Evolutionary conservation across 2,113 vertebrate species (phyloP).

Genomic region (Noturus placidus): DNA sequence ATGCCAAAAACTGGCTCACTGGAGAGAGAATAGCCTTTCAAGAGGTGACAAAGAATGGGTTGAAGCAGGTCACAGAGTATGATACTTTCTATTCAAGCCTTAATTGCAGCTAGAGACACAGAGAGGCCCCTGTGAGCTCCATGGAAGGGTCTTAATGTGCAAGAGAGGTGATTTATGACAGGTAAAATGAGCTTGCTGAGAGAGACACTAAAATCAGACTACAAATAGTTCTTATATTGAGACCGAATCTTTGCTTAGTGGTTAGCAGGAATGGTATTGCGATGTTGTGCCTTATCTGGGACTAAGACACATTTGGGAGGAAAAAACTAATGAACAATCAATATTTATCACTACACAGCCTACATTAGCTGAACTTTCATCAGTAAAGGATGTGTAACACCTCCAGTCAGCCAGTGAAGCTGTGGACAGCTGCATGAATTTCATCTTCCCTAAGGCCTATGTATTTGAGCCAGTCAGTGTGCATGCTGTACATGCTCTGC

Average conservation of each 20-base stretch:
- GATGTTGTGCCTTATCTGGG: constrained; percentile 62
- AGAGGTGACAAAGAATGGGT: constrained; percentile 46
- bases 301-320: neutral
- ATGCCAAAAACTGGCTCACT: constrained; percentile 42
- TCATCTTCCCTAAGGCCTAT: neutral
- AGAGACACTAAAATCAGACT: constrained; percentile 15
- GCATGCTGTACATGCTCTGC: constrained; percentile 4
- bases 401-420: constrained; percentile 32
- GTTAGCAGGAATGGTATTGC: constrained; percentile 11
- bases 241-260: neutral
- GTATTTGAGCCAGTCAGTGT: neutral
- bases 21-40: constrained; percentile 40
- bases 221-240: constrained; percentile 17
- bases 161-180: constrained; percentile 42
- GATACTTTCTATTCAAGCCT: constrained; percentile 54
- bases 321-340: neutral
- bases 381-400: constrained; percentile 66
- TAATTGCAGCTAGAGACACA: constrained; percentile 54
- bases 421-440: constrained; percentile 2
- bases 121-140: constrained; percentile 39
- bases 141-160: constrained; percentile 23
- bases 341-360: constrained; percentile 64
- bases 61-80: constrained; percentile 47
- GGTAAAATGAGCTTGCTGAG: constrained; percentile 32
- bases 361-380: constrained; percentile 67